Percentiles rank a stretch among this genome's conserved stretches.
These are phyloP conservation scores for Diprion similis DNA, from an alignment of 1,140 invertebrate species.

Conservation along the genomic window DNA sequence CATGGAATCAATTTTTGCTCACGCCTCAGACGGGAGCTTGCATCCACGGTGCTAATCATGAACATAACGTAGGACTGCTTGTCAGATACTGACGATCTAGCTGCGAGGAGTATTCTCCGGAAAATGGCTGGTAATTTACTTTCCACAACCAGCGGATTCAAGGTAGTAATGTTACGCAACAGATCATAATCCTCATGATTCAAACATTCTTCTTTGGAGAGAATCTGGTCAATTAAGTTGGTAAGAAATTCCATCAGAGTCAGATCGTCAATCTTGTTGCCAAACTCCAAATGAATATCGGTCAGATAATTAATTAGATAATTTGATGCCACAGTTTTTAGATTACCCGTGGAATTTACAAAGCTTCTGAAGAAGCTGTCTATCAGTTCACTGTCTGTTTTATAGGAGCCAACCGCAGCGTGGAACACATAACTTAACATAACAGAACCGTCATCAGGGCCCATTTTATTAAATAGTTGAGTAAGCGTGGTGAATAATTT, in stretches of 20 bases:
- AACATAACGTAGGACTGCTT: conserved; percentile 34
- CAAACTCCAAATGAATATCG: conserved; percentile 42
- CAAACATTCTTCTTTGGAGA: conserved; percentile 28
- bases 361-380: conserved; percentile 46
- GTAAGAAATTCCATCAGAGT: conserved; percentile 43
- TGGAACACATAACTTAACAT: conserved; percentile 35
- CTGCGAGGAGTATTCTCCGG: conserved; percentile 36
- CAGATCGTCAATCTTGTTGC: conserved; percentile 38
- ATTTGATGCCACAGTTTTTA: conserved; percentile 35
- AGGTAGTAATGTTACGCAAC: conserved; percentile 37
- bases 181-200: conserved; percentile 36
- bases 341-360: conserved; percentile 32
- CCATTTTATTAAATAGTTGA: conserved; percentile 17
- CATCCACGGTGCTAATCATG: conserved; percentile 34
- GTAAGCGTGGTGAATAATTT: conserved; percentile 36
- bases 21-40: conserved; percentile 32
- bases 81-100: conserved; percentile 24
- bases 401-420: conserved; percentile 27
- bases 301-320: conserved; percentile 32
- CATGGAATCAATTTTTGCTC: conserved; percentile 40
- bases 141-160: conserved; percentile 53
- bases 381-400: conserved; percentile 33
- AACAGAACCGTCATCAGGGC: conserved; percentile 27
- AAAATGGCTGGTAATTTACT: conserved; percentile 40
- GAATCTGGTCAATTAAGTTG: conserved; percentile 38